Conservation (phyloP, 2,113 vertebrate species). For the Muntiacus reevesi region DNA sequence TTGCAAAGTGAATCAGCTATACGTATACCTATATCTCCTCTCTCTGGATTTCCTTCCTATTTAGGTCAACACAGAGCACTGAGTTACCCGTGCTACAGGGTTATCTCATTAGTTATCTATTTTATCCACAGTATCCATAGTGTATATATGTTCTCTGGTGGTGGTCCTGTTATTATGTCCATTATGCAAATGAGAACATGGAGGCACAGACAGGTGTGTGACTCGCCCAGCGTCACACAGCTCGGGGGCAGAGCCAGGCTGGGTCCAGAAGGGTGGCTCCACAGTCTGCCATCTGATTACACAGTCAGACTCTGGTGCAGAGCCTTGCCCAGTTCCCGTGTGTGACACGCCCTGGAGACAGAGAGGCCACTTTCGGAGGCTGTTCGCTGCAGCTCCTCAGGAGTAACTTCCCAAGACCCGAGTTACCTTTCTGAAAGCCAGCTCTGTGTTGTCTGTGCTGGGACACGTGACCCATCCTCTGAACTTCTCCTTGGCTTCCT, state of each 20-base stretch:
- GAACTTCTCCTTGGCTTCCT: slow-evolving; percentile 94
- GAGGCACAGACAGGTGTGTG: background rate
- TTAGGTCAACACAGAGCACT: background rate
- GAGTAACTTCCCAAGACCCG: background rate
- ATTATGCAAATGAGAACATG: background rate
- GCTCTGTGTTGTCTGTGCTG: slow-evolving; percentile 91
- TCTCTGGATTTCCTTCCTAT: background rate
- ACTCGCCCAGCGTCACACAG: background rate
- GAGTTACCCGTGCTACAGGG: background rate
- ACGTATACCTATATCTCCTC: background rate
- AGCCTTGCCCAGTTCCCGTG: background rate
- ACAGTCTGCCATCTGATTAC: fast-evolving
- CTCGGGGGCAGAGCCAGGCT: background rate
- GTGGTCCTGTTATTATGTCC: too few species aligned
- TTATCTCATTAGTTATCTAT: background rate
- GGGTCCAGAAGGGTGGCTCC: background rate
- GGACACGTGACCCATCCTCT: slow-evolving; percentile 93
- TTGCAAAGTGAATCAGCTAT: background rate
- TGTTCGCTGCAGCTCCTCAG: background rate
- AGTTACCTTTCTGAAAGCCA: slow-evolving; percentile 94
- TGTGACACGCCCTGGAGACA: background rate
- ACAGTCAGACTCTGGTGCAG: too few species aligned
- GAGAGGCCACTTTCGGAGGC: background rate
- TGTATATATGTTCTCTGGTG: background rate
- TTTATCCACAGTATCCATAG: background rate